Conservation (phyloP, 30 jellyfish, hydroid and myxozoan species). For the Mastigias papua region DNA sequence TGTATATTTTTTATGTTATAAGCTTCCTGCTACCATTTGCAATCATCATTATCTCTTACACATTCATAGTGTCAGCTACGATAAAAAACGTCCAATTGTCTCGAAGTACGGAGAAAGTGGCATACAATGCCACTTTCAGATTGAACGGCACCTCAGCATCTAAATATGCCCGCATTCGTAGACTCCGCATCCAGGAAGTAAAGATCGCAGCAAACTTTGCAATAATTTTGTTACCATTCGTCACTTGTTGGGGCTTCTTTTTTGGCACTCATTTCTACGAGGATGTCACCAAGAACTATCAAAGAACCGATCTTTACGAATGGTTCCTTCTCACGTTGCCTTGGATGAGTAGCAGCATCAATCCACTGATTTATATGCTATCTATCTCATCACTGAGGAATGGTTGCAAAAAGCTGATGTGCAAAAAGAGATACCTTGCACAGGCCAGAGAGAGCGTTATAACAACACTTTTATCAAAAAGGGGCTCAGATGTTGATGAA, state of each 20-base stretch:
- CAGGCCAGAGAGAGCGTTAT: conserved; percentile 48
- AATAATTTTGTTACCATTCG: conserved; percentile 71
- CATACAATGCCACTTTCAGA: background rate
- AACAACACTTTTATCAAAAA: conserved; percentile 47
- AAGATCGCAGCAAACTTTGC: conserved; percentile 52
- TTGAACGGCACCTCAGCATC: background rate
- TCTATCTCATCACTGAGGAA: conserved; percentile 66
- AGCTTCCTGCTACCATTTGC: conserved; percentile 65
- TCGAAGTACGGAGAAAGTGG: conserved; percentile 52
- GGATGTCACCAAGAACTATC: background rate
- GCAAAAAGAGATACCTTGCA: conserved; percentile 27
- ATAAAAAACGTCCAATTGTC: conserved; percentile 44
- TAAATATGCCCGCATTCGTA: conserved; percentile 13
- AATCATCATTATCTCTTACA: conserved; percentile 53
- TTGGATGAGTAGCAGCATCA: conserved; percentile 72
- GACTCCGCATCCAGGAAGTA: conserved; percentile 63
- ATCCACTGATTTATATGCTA: conserved; percentile 63
- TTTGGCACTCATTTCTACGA: conserved; percentile 74
- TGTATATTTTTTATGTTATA: conserved; percentile 25
- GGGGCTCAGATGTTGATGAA: conserved; percentile 38
- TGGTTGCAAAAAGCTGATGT: conserved; percentile 61
- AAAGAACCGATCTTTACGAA: conserved; percentile 42
- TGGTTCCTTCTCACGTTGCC: conserved; percentile 64
- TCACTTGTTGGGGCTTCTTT: conserved; percentile 80
- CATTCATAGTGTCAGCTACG: conserved; percentile 42